Conservation (phyloP, 2,888 invertebrate species). For the Pyrrhia umbra region DNA sequence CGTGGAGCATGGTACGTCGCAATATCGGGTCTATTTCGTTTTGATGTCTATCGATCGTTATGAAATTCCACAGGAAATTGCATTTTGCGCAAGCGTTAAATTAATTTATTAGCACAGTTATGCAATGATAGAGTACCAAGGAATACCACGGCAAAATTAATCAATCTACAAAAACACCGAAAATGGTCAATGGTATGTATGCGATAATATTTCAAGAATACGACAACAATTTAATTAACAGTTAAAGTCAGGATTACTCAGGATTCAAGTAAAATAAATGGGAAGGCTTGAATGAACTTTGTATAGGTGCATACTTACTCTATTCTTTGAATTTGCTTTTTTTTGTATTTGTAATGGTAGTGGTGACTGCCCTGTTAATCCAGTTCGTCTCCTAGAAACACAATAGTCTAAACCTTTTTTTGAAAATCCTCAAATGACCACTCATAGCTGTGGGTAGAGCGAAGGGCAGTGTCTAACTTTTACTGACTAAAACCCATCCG, state of each 20-base stretch:
- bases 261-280: constrained; percentile 5
- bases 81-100: constrained; percentile 33
- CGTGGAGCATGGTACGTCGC: background rate
- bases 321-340: background rate
- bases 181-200: constrained; percentile 23
- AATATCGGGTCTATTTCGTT: constrained; percentile 21
- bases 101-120: constrained; percentile 24
- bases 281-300: background rate
- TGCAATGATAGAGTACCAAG: background rate
- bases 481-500: too few relatives aligned
- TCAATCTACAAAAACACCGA: constrained; percentile 5
- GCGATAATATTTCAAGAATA: constrained; percentile 29
- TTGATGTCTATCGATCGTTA: constrained; percentile 14
- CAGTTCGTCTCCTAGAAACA: too few relatives aligned
- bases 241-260: constrained; percentile 30
- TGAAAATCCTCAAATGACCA: too few relatives aligned
- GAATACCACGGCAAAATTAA: background rate
- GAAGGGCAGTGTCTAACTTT: too few relatives aligned
- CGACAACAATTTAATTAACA: constrained; percentile 30
- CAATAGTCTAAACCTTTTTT: too few relatives aligned
- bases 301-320: background rate
- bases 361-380: too few relatives aligned
- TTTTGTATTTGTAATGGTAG: background rate
- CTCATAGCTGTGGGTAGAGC: too few relatives aligned
- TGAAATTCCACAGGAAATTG: constrained; percentile 38